Evolutionary conservation across 92 coral and sea anemone genomes (phyloP), one percentile per base, ranked within the genome.

Genomic region (Palythoa grandis): DNA sequence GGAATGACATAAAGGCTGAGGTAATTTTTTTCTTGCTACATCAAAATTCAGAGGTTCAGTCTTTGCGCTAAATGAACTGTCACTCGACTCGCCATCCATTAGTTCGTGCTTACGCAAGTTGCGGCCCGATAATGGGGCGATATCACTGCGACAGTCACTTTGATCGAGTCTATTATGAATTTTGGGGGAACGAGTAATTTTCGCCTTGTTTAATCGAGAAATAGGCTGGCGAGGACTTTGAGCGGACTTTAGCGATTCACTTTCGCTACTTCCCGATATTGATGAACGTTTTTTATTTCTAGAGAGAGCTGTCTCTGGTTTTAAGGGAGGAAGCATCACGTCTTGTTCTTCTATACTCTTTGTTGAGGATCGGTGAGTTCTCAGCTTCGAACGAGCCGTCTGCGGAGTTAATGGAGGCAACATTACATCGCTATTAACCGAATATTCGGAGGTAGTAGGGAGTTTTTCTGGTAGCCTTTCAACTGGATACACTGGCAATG

Each of bases 41-140:
- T 80, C 85, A 24, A 80, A 80, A 60, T 80, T 80, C 92, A 95
- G 86, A 57, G 98, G 98, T 82, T 94, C 98, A 17, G 98, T 94
- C 77, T 89, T 94, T 5, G 93, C 93, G 63, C 94, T 93, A 79
- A 87, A 61, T n/a, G 97, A 94, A 72, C 98, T 88, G 63, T 94
- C 98, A 52, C 98, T 94, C 2, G 92, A 94, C 29, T 92, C 95
- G 38, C 91, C 95, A 2, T 82, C 85, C 47, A 80, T 60, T 29
- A 80, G 22, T 40, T 80, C 85, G 63, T 80, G 74, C 60, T 80
- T 80, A 4, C 85, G 85, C 85, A 80, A 25, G 22, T 52, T 67
- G 57, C 85, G 65, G 74, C 85, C 85, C 53, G 75, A 63, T 53
- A 48, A 65, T 11, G 85, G 89, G 22, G 86, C 94, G 20, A 79